Evolutionary conservation across 2,113 vertebrate genomes (phyloP).

Genomic region (Xenotilapia caudafasciata): DNA sequence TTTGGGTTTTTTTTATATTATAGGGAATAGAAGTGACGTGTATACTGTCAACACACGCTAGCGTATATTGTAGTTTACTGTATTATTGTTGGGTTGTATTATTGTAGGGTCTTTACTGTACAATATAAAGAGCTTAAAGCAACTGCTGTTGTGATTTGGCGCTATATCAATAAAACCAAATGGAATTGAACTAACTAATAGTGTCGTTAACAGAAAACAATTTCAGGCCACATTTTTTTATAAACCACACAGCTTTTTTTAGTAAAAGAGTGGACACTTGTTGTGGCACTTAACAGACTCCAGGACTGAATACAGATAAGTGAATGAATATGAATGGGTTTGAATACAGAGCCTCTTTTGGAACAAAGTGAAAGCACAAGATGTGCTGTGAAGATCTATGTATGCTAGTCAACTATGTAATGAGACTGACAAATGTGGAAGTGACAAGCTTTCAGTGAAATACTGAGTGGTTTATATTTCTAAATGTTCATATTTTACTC

Average conservation of each 20-base stretch:
- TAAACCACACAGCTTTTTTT: neutral
- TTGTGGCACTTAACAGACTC: neutral
- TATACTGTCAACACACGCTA: neutral
- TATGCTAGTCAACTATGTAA: neutral
- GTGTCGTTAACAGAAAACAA: neutral
- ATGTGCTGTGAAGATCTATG: neutral
- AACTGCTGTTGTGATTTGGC: neutral
- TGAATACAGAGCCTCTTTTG: neutral
- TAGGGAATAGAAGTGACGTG: neutral
- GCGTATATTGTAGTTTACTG: neutral
- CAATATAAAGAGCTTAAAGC: neutral
- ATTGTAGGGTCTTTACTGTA: neutral
- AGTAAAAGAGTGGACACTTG: neutral
- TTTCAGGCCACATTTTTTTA: neutral
- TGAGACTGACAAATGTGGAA: neutral
- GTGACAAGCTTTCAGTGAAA: neutral
- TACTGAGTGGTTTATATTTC: neutral
- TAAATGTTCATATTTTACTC: neutral
- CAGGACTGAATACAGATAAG: neutral
- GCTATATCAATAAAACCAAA: neutral
- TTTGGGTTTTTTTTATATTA: fast-evolving
- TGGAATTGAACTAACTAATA: neutral
- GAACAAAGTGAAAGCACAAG: neutral
- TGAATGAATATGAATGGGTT: neutral
- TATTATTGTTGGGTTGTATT: neutral